Base-by-base conservation (phyloP, 2,797 vertebrate genomes). In the Orestias chungarensis region DNA sequence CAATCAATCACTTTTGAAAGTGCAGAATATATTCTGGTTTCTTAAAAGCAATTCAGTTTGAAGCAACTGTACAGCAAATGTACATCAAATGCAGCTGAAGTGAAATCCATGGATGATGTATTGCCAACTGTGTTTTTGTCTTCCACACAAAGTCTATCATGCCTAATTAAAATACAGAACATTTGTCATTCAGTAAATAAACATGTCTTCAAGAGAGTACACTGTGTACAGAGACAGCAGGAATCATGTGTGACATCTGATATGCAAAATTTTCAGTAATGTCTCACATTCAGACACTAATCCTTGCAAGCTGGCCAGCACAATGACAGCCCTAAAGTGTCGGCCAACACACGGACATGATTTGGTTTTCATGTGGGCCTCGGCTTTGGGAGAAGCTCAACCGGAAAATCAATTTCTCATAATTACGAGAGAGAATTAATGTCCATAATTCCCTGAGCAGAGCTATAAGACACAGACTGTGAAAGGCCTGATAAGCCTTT, bases 351-450 rank as follows among this genome's bases (percentile, higher is more conserved):
- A 70, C 71, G 75, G 80, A 71, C 70, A 35, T 69, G 62, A 79
- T 31, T 80, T 52, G 59, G 68, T 79, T 79, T 83, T 79, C 70
- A 73, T 74, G 71, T 74, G 75, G 80, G 71, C 69, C 67, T 83
- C 61, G 79, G 84, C 76, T 84, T 35, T 61, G 76, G 83, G 78
- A 76, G 74, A 83, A 67, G 72, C 78, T 77, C 68, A 81, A 83
- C 64, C 71, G 81, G 74, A 86, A 89, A 86, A 90, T 89, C 84
- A 54, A 90, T 88, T 81, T 69, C 46, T 88, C 83, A 85, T 86
- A 90, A 91, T 91, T 88, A 86, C 76, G 79, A 81, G 76, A 76
- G 73, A 83, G 84, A 89, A 89, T 85, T 9, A 81, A 86, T 80
- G 79, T 83, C 87, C 69, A 83, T 84, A 88, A 88, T 84, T 83